Evolutionary conservation across 2,888 invertebrate species (phyloP), one percentile per base, ranked within the genome.

Genomic region (Globia sparganii): DNA sequence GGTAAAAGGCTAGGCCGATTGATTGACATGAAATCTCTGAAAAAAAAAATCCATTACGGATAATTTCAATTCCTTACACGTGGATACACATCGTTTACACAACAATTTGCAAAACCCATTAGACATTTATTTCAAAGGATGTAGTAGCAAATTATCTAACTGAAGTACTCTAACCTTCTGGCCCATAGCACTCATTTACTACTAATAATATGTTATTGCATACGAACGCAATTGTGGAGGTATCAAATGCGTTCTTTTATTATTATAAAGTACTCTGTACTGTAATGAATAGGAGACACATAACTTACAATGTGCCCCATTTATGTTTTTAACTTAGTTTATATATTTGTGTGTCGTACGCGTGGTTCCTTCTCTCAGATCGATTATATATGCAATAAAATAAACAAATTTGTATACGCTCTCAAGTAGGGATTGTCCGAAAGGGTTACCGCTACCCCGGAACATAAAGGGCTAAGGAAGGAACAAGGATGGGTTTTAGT

Each of bases 121-220:
- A 82, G 15, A 25, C 18, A 43, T 75, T n/a, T 25, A 66, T 49
- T 73, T 59, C 37, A 68, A 66, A 73, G 59, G 65, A 71, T 72
- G 43, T 56, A 66, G 34, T 74, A 40, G 62, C 49, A 77, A 77
- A 80, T 78, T 78, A 80, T 76, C 64, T 62, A 59, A 53, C 67
- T 43, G 61, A 73, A 59, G 72, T 72, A 61, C 28, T n/a, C 40
- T 40, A 40, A 75, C 62, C 49, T 74, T 59, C 46, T 69, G 21
- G 67, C 37, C 71, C 71, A 28, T 58, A 74, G 62, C 65, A 76
- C 72, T 77, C 43, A 85, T 78, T 85, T 84, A 40, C 56, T 74
- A 37, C 28, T 74, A 83, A 85, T 85, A 61, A 85, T 78, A 69
- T 70, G 74, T 76, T 83, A 67, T 43, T 77, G 71, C 75, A 80